Percentiles rank a stretch among this genome's conserved stretches.
phyloP scores from a whole-genome alignment of 2,888 invertebrate species.

The Anarsia innoxiella region DNA sequence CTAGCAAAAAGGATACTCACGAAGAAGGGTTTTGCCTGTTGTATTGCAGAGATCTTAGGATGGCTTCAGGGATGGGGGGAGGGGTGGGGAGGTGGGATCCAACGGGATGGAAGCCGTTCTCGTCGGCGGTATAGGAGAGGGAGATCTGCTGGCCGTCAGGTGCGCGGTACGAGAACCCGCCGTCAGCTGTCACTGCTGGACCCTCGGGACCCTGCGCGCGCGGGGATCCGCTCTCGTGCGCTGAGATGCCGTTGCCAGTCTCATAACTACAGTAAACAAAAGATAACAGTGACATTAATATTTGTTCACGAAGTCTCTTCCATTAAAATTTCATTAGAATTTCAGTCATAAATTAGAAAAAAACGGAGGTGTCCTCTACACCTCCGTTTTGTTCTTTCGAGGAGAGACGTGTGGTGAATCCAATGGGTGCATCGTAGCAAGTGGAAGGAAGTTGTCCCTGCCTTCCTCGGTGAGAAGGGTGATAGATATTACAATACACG shows the following conservation, averaged over 20 bases:
- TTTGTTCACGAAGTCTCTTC: too few species aligned
- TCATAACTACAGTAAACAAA: conserved; percentile 67
- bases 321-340: too few species aligned
- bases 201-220: conserved; percentile 67
- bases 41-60: conserved; percentile 58
- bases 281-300: not conserved
- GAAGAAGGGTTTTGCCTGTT: conserved; percentile 49
- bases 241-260: conserved; percentile 78
- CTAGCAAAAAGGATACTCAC: too few species aligned
- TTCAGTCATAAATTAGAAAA: too few species aligned
- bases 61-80: conserved; percentile 73
- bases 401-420: too few species aligned
- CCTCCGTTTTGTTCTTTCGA: too few species aligned
- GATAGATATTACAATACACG: too few species aligned
- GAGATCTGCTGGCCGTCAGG: conserved; percentile 78
- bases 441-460: too few species aligned
- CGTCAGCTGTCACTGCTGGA: conserved; percentile 72
- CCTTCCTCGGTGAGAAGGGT: not conserved
- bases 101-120: conserved; percentile 79
- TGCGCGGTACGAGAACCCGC: conserved; percentile 77
- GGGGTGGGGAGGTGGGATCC: conserved; percentile 75
- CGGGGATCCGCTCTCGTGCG: conserved; percentile 70
- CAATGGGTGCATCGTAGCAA: too few species aligned
- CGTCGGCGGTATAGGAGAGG: conserved; percentile 79
- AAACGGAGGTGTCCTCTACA: too few species aligned